Evolutionary conservation across 2,113 vertebrate genomes (phyloP), one percentile per base, ranked within the genome.

Genomic region (Festucalex cinctus): DNA sequence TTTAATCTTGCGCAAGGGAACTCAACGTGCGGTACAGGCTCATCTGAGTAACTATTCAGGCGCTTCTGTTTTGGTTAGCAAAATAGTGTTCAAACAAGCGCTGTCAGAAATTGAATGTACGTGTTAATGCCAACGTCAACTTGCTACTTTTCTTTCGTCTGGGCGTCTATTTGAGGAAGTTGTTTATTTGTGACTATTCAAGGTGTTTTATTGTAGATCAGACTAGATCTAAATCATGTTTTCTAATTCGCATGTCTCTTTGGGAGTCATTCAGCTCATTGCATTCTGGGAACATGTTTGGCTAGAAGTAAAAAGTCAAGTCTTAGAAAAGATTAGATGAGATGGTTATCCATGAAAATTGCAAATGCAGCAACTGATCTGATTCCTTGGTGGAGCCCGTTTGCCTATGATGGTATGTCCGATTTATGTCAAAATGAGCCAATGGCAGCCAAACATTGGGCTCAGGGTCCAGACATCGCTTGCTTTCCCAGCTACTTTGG

Each of bases 401-500:
- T 71, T 74, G 36, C 71, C 39, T 32, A 51, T 66, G 41, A 53
- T 58, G 14, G 63, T 53, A 51, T 22, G 26, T 28, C 16, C 6
- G 54, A 76, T 68, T 74, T 65, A 24, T 62, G 39, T 43, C 13
- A 26, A 16, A 26, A 62, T 26, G 37, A 79, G 71, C 65, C 76
- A 72, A 63, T 65, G 48, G 69, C 71, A 75, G 73, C 72, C 74
- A 56, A 7, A 14, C 66, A 62, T 75, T 75, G 63, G 77, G 75
- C 77, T 19, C 24, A 81, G 78, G 7, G 46, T 59, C 75, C 79
- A 81, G 73, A 78, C 72, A 72, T 77, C 81, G 83, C 84, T 88
- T 84, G 77, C 81, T 84, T 88, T 89, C 79, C 82, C 72, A 78
- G 72, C 76, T 74, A 68, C 75, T 78, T 67, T 73, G 74, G 71